Percentiles rank a stretch among this genome's conserved stretches.
Evolutionary conservation across 2,888 invertebrate species (phyloP).

Genomic region (Papilio gigon): DNA sequence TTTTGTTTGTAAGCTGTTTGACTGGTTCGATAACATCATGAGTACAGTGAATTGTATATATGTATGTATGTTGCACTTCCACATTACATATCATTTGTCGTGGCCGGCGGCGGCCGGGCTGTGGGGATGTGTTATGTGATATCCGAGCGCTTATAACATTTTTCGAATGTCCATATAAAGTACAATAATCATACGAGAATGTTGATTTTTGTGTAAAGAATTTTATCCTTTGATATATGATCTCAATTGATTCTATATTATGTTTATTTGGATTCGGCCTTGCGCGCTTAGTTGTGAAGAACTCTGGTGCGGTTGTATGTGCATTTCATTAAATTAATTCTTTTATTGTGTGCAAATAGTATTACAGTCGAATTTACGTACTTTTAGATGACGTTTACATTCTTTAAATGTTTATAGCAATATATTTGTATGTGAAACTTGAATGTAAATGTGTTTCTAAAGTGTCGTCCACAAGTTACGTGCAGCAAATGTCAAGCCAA

Average conservation of each 20-base stretch:
- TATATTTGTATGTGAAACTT: constrained; percentile 44
- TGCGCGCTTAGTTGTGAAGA: constrained; percentile 54
- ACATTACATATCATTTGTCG: constrained; percentile 68
- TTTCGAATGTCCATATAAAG: constrained; percentile 71
- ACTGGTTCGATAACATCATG: constrained; percentile 17
- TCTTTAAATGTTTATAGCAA: constrained; percentile 52
- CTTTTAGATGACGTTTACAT: constrained; percentile 73
- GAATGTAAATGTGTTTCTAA: constrained; percentile 39
- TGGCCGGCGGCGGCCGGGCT: constrained; percentile 54
- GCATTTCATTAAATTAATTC: constrained; percentile 38
- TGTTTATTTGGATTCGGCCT: constrained; percentile 55
- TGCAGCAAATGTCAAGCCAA: background rate
- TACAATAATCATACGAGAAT: constrained; percentile 71
- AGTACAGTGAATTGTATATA: constrained; percentile 24
- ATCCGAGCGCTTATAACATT: constrained; percentile 67
- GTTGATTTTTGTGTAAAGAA: constrained; percentile 69
- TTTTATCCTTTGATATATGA: constrained; percentile 74
- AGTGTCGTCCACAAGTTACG: constrained; percentile 23
- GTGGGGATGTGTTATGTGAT: constrained; percentile 46
- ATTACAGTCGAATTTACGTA: constrained; percentile 72
- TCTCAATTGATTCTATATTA: constrained; percentile 68
- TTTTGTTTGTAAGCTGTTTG: constrained; percentile 28
- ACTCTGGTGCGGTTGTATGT: constrained; percentile 41
- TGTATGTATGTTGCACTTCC: constrained; percentile 47
- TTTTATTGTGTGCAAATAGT: constrained; percentile 51